These are phyloP conservation scores for Diloba caeruleocephala DNA, from an alignment of 2,888 invertebrate species.

Conservation along the genomic window DNA sequence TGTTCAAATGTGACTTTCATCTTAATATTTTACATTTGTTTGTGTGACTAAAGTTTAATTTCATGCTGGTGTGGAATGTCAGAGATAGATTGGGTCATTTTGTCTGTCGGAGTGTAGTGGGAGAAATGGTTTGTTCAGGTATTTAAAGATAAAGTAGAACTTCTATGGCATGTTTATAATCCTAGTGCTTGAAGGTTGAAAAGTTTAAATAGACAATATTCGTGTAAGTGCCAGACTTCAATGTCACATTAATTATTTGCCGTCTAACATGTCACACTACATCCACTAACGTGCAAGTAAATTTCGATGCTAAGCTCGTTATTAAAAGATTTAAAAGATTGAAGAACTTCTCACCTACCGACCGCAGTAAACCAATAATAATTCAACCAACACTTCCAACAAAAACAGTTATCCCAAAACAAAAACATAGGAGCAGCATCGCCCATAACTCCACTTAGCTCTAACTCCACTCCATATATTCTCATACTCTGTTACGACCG, in stretches of 20 bases:
- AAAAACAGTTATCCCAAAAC: conserved; percentile 32
- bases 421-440: conserved; percentile 31
- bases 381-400: conserved; percentile 17
- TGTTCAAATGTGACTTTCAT: conserved; percentile 27
- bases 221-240: no score
- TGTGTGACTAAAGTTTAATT: conserved; percentile 29
- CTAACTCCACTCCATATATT: conserved; percentile 39
- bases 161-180: no score
- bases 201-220: no score
- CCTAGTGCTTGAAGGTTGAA: no score
- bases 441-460: conserved; percentile 38
- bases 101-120: background rate
- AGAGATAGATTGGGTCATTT: conserved; percentile 1
- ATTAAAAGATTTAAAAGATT: no score
- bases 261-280: no score
- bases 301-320: no score
- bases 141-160: no score
- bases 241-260: no score
- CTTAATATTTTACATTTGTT: conserved; percentile 2
- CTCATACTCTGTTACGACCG: conserved; percentile 31
- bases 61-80: background rate
- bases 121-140: background rate
- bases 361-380: conserved; percentile 15
- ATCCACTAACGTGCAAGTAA: no score
- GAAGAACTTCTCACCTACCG: background rate